These are phyloP conservation scores for Thymallus thymallus DNA, from an alignment of 2,113 vertebrate genomes.

Conservation along the genomic window DNA sequence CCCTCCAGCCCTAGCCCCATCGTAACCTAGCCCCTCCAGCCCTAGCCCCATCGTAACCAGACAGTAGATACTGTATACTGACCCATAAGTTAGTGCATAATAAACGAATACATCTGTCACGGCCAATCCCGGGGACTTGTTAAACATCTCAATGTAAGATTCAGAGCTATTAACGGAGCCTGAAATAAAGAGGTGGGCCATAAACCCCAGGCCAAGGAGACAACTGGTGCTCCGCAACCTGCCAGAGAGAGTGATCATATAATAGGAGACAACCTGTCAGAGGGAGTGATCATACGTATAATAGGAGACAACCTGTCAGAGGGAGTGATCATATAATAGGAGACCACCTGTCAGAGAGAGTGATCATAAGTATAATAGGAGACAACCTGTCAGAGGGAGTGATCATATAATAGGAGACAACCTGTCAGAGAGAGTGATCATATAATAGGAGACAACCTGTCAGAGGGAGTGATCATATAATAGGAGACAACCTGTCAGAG, in stretches of 20 bases:
- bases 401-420: background rate
- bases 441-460: background rate
- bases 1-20: no score
- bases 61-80: constrained; percentile 33
- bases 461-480: background rate
- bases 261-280: constrained; percentile 8
- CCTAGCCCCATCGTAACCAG: constrained; percentile 5
- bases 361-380: background rate
- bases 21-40: no score
- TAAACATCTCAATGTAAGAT: constrained; percentile 59
- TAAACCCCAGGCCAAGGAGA: constrained; percentile 29
- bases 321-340: background rate
- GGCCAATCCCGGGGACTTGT: constrained; percentile 34
- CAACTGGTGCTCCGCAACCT: constrained; percentile 12
- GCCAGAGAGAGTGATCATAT: background rate
- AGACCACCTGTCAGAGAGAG: constrained; percentile 5
- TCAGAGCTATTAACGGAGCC: constrained; percentile 37
- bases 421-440: background rate
- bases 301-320: constrained; percentile 8
- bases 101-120: constrained; percentile 52
- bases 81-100: constrained; percentile 41
- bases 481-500: constrained; percentile 10
- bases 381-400: constrained; percentile 5
- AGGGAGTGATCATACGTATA: background rate
- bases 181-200: constrained; percentile 38